These are phyloP conservation scores for Bursaphelenchus okinawaensis DNA, from an alignment of 2,888 invertebrate genomes.

Conservation along the genomic window DNA sequence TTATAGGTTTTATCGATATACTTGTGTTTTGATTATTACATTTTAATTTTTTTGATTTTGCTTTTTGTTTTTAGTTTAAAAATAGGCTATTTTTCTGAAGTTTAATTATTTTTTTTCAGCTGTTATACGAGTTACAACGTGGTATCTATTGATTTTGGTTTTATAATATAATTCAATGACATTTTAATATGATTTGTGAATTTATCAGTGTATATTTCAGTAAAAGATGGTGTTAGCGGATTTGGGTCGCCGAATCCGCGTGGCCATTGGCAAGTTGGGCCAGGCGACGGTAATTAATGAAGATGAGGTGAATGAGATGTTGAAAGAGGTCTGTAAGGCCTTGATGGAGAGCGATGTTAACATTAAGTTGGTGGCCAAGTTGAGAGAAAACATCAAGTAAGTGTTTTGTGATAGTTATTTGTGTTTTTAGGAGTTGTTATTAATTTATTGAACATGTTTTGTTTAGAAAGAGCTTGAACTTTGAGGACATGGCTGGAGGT, in stretches of 20 bases:
- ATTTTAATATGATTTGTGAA: too few species aligned
- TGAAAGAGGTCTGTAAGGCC: constrained; percentile 87
- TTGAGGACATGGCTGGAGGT: constrained; percentile 96
- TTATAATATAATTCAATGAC: too few species aligned
- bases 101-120: too few species aligned
- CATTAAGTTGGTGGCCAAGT: constrained; percentile 84
- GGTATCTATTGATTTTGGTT: too few species aligned
- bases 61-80: too few species aligned
- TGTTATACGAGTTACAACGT: too few species aligned
- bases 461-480: constrained; percentile 70
- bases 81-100: too few species aligned
- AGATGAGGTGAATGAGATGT: constrained; percentile 93
- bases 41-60: too few species aligned
- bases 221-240: constrained; percentile 97
- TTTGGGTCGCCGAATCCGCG: constrained; percentile 96
- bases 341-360: constrained; percentile 92
- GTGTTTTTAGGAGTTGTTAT: constrained; percentile 4
- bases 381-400: constrained; percentile 85
- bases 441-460: constrained; percentile 1
- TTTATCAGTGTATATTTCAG: too few species aligned
- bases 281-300: constrained; percentile 56
- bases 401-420: constrained; percentile 13
- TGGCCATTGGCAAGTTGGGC: constrained; percentile 90
- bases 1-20: too few species aligned
- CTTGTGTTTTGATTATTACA: too few species aligned